A percentile compares a stretch with the other conserved stretches of the same genome.
Evolutionary conservation across 2,113 vertebrate genomes (phyloP).

Genomic region (Triplophysa dalaica): DNA sequence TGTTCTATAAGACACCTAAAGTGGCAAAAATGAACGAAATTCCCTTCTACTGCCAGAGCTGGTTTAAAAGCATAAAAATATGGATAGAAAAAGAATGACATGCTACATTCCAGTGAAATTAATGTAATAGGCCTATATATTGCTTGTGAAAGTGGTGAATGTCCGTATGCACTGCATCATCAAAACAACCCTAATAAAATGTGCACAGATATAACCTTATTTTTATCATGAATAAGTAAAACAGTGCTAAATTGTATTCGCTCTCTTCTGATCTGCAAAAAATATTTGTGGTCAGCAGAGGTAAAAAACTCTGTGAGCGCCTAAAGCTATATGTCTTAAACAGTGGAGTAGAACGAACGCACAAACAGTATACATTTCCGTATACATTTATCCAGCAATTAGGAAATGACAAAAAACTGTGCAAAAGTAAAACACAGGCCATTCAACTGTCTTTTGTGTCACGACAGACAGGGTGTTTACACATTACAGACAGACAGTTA

Average conservation of each 20-base stretch:
- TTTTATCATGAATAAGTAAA: slow-evolving; percentile 16
- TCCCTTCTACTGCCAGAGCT: neutral
- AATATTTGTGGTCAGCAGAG: neutral
- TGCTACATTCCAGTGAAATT: neutral
- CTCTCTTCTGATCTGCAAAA: slow-evolving; percentile 5
- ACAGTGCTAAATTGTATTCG: neutral
- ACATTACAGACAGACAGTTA: neutral
- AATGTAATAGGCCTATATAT: neutral
- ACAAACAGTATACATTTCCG: neutral
- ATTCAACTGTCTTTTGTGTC: slow-evolving; percentile 21
- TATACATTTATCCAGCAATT: neutral
- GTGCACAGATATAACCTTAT: neutral
- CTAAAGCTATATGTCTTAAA: neutral
- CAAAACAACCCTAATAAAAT: neutral
- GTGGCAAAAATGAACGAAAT: too few species aligned
- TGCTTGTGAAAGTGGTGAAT: neutral
- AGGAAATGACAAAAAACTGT: neutral
- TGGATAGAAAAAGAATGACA: neutral
- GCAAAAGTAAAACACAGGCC: too few species aligned
- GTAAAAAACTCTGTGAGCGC: neutral
- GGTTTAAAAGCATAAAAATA: slow-evolving; percentile 7
- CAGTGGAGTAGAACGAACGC: neutral
- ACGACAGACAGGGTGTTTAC: slow-evolving; percentile 18
- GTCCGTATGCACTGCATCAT: neutral
- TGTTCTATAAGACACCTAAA: too few species aligned